Evolutionary conservation across 2,797 vertebrate species (phyloP), one percentile per base, ranked within the genome.

Genomic region (Nannoperca australis): DNA sequence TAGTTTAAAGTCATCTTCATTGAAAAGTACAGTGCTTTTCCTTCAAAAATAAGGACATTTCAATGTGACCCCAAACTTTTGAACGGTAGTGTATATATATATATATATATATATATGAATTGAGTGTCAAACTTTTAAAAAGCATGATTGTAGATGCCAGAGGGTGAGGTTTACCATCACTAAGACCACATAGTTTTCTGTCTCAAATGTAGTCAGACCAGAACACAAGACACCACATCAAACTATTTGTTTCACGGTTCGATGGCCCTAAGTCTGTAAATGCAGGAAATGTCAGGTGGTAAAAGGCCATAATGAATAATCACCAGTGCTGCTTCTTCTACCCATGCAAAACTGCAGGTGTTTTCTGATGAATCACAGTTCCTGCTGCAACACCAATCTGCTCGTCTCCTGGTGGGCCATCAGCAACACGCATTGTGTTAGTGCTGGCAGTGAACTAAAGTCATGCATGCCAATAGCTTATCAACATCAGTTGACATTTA

Each of bases 281-380:
- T 49, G 24, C 2, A 12, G 65, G 38, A 69, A 65, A 51, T 59
- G 34, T 45, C 36, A 38, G 10, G 64, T 56, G n/a, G 61, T 36
- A 71, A 34, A 61, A 53, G 27, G 49, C 59, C 76, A 44, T 69
- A 47, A 72, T 69, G 51, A 82, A 76, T 73, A 73, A 70, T 73
- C 51, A 56, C 58, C 53, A 58, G 32, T 15, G 55, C 72, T 72
- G 40, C 60, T 55, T 68, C 27, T 56, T 68, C 27, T 59, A n/a
- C 38, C 62, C 18, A 49, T 81, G 63, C 63, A 73, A 47, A 63
- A 60, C 79, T 75, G 76, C 78, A 79, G 70, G 75, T 81, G 67
- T 50, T 81, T 84, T 70, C 47, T 75, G 76, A 86, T 80, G 51
- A 86, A 78, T 82, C 76, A 42, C 70, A 75, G 6, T 64, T 67